phyloP scores from a whole-genome alignment of 1,140 invertebrate species.

The Drosophila chauvacae region DNA sequence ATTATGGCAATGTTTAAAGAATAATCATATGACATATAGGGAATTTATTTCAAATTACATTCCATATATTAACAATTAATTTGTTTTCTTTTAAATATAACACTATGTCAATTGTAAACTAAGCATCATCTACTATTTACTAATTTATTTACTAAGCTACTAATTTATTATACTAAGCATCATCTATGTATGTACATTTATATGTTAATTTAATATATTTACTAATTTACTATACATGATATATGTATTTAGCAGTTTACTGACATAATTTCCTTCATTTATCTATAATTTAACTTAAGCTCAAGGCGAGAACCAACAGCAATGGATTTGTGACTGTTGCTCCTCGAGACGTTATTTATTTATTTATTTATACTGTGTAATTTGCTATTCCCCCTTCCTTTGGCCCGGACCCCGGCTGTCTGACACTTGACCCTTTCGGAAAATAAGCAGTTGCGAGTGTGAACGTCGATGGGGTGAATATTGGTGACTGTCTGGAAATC shows the following conservation, averaged over 20 bases:
- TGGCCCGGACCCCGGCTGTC: constrained; percentile 21
- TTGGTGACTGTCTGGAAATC: constrained; percentile 73
- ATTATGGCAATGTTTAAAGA: too few relatives aligned
- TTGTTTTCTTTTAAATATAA: too few relatives aligned
- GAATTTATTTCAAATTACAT: too few relatives aligned
- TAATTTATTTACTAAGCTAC: too few relatives aligned
- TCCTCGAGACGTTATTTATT: constrained; percentile 46
- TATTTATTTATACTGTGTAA: constrained; percentile 57
- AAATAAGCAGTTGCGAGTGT: constrained; percentile 69
- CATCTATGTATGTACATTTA: not conserved
- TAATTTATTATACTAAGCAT: too few relatives aligned
- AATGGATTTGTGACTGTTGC: constrained; percentile 12
- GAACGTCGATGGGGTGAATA: constrained; percentile 33
- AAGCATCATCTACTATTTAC: too few relatives aligned
- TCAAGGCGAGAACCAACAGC: not conserved
- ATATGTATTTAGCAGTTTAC: not conserved
- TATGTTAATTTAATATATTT: not conserved
- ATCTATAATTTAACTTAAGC: not conserved
- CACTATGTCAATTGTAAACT: too few relatives aligned
- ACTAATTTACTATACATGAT: too few relatives aligned
- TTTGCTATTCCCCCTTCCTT: constrained; percentile 49
- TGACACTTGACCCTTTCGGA: constrained; percentile 79
- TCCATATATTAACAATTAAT: too few relatives aligned
- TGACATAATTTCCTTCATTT: not conserved
- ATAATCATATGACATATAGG: too few relatives aligned